phyloP scores from a whole-genome alignment of 2,888 invertebrate genomes.

The Mesochorus sp. region DNA sequence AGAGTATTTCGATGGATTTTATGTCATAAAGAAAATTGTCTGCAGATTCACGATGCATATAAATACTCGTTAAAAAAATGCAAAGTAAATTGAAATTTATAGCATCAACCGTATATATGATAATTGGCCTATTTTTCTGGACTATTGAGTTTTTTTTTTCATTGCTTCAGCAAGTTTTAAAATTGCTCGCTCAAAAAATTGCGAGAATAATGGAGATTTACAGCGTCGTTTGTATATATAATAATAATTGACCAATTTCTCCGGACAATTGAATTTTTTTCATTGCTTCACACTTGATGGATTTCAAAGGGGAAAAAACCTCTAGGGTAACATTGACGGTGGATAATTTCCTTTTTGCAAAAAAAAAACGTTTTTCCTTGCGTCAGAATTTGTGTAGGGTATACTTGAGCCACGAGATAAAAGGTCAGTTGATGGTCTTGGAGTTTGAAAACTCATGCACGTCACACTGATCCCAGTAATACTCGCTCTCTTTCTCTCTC shows the following conservation, averaged over 20 bases:
- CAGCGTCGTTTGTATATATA: not conserved
- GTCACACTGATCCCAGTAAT: conserved; percentile 34
- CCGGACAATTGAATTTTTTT: not conserved
- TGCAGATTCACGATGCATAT: not conserved
- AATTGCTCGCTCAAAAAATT: not conserved
- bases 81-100: not conserved
- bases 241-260: not conserved
- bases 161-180: too few species aligned
- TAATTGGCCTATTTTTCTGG: conserved; percentile 3
- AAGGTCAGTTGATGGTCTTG: conserved; percentile 34
- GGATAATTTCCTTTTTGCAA: not conserved
- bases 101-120: not conserved
- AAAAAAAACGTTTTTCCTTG: not conserved
- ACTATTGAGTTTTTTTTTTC: too few species aligned
- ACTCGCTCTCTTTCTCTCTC: not conserved
- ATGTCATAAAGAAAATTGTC: not conserved
- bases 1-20: too few species aligned
- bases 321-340: not conserved
- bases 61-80: conserved; percentile 1
- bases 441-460: conserved; percentile 43
- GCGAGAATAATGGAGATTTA: not conserved
- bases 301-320: not conserved
- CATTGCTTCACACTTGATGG: not conserved
- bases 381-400: not conserved
- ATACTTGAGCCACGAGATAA: conserved; percentile 22